phyloP scores from a whole-genome alignment of 2,888 invertebrate species.

The Chaetogeoica ovagalla region DNA sequence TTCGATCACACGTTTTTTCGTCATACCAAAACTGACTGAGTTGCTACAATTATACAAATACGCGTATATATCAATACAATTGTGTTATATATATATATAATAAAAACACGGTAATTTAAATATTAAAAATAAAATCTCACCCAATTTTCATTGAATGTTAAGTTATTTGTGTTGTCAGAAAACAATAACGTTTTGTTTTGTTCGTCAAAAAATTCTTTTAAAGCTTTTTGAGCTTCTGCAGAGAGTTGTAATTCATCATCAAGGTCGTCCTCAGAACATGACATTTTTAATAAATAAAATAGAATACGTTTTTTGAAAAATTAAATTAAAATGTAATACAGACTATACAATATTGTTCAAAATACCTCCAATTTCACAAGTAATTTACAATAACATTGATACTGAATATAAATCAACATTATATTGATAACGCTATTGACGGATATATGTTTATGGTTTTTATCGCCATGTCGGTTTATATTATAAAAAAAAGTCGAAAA shows the following conservation, averaged over 20 bases:
- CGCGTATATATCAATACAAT: background rate
- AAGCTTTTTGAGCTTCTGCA: slow-evolving; percentile 71
- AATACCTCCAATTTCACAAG: too few species aligned
- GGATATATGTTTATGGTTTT: too few species aligned
- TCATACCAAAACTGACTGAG: slow-evolving; percentile 98
- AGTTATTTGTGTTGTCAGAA: slow-evolving; percentile 57
- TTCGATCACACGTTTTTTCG: slow-evolving; percentile 71
- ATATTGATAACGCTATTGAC: too few species aligned
- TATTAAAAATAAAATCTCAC: slow-evolving; percentile 61
- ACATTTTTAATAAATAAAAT: slow-evolving; percentile 6
- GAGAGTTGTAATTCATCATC: slow-evolving; percentile 71
- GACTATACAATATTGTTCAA: too few species aligned
- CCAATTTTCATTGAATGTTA: slow-evolving; percentile 79
- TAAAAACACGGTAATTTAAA: background rate
- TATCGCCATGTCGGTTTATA: too few species aligned
- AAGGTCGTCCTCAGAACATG: slow-evolving; percentile 62
- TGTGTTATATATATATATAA: background rate
- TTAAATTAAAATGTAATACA: too few species aligned
- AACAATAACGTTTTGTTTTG: slow-evolving; percentile 63
- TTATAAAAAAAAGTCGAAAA: too few species aligned
- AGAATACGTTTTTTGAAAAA: background rate
- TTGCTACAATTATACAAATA: slow-evolving; percentile 70
- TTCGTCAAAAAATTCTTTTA: slow-evolving; percentile 77
- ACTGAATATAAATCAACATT: too few species aligned
- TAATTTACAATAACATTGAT: too few species aligned